phyloP scores from a whole-genome alignment of 1,140 invertebrate genomes.

The Tachypleus tridentatus region DNA sequence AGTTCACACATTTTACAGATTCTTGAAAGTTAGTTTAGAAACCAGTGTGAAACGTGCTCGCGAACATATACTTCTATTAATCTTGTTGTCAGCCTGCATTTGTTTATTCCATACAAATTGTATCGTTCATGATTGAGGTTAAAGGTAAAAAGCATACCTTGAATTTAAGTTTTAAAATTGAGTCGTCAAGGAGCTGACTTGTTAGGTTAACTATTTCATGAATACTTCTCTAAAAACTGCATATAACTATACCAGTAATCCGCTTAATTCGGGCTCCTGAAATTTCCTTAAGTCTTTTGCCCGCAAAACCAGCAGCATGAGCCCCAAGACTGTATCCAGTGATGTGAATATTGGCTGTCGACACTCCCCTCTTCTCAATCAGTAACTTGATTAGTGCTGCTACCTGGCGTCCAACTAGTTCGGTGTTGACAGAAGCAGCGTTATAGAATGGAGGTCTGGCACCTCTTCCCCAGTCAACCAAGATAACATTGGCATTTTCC shows the following conservation, averaged over 20 bases:
- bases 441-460: conserved; percentile 17
- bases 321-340: conserved; percentile 50
- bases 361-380: background rate
- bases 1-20: no score
- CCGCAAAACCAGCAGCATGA: conserved; percentile 45
- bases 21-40: no score
- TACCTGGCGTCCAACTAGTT: conserved; percentile 17
- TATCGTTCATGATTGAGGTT: no score
- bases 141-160: no score
- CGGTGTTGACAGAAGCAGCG: conserved; percentile 13
- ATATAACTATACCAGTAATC: background rate
- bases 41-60: no score
- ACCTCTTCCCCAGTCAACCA: conserved; percentile 22
- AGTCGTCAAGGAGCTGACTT: no score
- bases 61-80: no score
- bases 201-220: no score
- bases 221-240: no score
- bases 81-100: no score
- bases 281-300: conserved; percentile 27
- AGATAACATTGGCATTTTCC: conserved; percentile 16
- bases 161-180: no score
- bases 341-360: conserved; percentile 37
- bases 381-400: background rate
- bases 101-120: no score
- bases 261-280: background rate